Base-by-base conservation (phyloP, 2,888 invertebrate species). In the Abrostola tripartita region DNA sequence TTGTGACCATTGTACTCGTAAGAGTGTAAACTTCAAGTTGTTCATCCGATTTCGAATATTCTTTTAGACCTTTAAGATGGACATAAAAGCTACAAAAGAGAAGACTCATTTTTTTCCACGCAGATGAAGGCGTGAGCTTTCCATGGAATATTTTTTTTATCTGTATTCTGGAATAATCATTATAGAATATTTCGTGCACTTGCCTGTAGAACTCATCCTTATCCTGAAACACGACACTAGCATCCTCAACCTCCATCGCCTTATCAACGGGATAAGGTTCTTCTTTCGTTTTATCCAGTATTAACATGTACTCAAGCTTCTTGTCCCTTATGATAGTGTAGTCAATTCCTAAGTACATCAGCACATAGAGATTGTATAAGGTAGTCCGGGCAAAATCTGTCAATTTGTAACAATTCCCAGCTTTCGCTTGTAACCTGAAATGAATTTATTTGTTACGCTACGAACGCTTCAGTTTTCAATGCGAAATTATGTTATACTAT, bases 291-390 rank as follows among this genome's bases (percentile, higher is more conserved):
- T 91, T 92, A 59, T 92, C 88, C 68, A 91, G 81, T 0, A 94
- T 78, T 5, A 93, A 85, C 37, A 86, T 81, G 0, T 91, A 71
- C 67, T 95, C 94, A 11, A 95, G 78, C 35, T 81, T 88, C 58
- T 90, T 92, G 0, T 95, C 93, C 58, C 91, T 85, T 52, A 95
- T 88, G 0, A 88, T 71, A 11, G 75, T 85, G 47, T 87, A 90
- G 68, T 92, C 85, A 9, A 92, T 90, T 2, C 95, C 95, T 5
- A 95, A 82, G 71, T 93, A 95, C 90, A 92, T 94, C 1, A 95
- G 79, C 5, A 90, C 65, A 68, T 95, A 88, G 14, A 95, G 78
- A 49, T 89, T 88, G 59, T 91, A 74, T 2, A 95, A 76, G 0
- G 90, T 86, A 2, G 51, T 81, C 6, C 86, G 83, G 0, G 88